Percentiles rank a stretch among this genome's conserved stretches.
phyloP scores from a whole-genome alignment of 2,888 invertebrate species.

The Hirudinaria manillensis region DNA sequence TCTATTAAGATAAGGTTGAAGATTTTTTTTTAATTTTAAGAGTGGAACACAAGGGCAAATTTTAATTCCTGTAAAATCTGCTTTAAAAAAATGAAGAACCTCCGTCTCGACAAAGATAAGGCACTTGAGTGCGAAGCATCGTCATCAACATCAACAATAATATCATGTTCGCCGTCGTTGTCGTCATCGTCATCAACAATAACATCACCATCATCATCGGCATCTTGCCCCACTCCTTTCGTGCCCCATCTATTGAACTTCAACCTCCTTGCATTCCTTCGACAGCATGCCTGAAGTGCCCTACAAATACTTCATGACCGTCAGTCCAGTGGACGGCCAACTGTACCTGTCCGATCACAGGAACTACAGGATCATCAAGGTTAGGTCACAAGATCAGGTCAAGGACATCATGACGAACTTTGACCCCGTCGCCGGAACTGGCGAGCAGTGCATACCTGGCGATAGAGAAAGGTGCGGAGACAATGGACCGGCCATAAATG shows the following conservation, averaged over 20 bases:
- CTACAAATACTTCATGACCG: conserved; percentile 91
- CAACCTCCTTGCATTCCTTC: not conserved
- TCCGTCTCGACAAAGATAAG: too few species aligned
- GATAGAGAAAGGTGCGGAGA: conserved; percentile 79
- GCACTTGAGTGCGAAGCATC: not conserved
- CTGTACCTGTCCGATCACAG: conserved; percentile 90
- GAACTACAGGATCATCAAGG: conserved; percentile 47
- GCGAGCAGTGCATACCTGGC: conserved; percentile 70
- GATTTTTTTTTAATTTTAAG: too few species aligned
- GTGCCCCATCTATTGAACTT: not conserved
- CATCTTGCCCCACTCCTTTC: not conserved
- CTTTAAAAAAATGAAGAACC: too few species aligned
- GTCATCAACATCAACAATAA: not conserved
- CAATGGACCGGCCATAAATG: conserved; percentile 68
- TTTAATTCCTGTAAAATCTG: too few species aligned
- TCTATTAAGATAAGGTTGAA: too few species aligned
- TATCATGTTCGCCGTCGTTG: not conserved
- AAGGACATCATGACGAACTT: conserved; percentile 64
- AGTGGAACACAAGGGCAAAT: too few species aligned
- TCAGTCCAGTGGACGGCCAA: conserved; percentile 89
- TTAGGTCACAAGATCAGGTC: conserved; percentile 52
- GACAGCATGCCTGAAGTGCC: conserved; percentile 78
- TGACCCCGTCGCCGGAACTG: conserved; percentile 89
- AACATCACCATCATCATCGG: not conserved
- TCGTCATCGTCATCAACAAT: conserved; percentile 3